Percentiles rank a stretch among this genome's conserved stretches.
Conservation (phyloP, 2,113 vertebrate species). For the Cinclus cinclus region DNA sequence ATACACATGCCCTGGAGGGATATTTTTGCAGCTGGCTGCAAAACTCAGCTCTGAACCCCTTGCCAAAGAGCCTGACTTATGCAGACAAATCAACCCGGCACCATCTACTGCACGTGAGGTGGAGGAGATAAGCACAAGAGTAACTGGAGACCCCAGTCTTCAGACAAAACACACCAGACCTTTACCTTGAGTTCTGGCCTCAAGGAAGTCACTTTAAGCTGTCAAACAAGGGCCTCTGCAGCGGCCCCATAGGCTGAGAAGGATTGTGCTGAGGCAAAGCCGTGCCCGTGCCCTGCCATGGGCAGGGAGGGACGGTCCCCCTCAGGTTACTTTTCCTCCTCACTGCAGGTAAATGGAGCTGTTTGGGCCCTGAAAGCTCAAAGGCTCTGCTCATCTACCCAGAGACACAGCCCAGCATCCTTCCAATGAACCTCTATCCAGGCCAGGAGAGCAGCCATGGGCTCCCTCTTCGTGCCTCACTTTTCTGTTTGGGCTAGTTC, state of each 20-base stretch:
- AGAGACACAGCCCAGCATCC: neutral
- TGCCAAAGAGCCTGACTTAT: neutral
- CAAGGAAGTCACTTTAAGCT: neutral
- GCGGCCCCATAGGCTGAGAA: neutral
- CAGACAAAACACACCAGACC: neutral
- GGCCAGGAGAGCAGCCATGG: neutral
- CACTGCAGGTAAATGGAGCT: neutral
- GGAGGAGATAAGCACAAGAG: neutral
- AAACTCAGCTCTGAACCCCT: neutral
- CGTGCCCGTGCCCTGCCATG: neutral
- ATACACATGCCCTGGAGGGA: neutral
- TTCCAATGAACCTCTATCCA: neutral
- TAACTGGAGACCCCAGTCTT: neutral
- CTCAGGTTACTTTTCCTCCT: neutral
- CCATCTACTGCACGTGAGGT: neutral
- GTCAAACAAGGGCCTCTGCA: neutral
- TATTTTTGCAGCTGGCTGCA: neutral
- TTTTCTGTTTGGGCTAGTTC: neutral
- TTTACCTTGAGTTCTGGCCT: neutral
- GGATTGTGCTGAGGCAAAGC: neutral
- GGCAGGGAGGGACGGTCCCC: no score
- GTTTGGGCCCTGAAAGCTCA: neutral
- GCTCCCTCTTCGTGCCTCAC: neutral
- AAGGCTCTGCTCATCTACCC: neutral
- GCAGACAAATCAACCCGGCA: neutral